Evolutionary conservation across 1,140 invertebrate genomes (phyloP), one percentile per base, ranked within the genome.

Genomic region (Mactra quadrangularis): DNA sequence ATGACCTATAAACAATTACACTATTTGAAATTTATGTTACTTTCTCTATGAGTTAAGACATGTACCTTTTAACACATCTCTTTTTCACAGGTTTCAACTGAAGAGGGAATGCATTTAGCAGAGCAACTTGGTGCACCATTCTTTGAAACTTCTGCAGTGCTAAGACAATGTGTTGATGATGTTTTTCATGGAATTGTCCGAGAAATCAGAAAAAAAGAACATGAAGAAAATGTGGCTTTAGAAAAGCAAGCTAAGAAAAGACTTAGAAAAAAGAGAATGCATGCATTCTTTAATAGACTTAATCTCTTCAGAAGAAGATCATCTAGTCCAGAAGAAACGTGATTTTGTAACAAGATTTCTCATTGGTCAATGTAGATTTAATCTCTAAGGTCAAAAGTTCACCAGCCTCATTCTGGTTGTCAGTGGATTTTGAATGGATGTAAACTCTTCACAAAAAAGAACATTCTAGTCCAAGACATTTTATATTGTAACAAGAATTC

Each of bases 21-120:
- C n/a, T n/a, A n/a, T n/a, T n/a, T n/a, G n/a, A n/a, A n/a, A n/a
- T n/a, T n/a, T n/a, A n/a, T n/a, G n/a, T n/a, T n/a, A n/a, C n/a
- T n/a, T n/a, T n/a, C n/a, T n/a, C n/a, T n/a, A n/a, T n/a, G n/a
- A n/a, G n/a, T n/a, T n/a, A n/a, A n/a, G n/a, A n/a, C n/a, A n/a
- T n/a, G n/a, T n/a, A n/a, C n/a, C n/a, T n/a, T n/a, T n/a, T n/a
- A n/a, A n/a, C n/a, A n/a, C n/a, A n/a, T n/a, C n/a, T n/a, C n/a
- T n/a, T n/a, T n/a, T n/a, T n/a, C n/a, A n/a, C 82, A 92, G 91
- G 87, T 93, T 45, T 96, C 87, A 94, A 95, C 90, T 95, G 96
- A 91, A 93, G 97, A 91, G 96, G 97, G 93, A 95, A 96, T 72
- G 29, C 77, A 88, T 1, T 71, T 92, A 52, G 90, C 91, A 22